Percentiles rank a stretch among this genome's conserved stretches.
Conservation (phyloP, 2,888 invertebrate species). For the Dynastes hyllus region DNA sequence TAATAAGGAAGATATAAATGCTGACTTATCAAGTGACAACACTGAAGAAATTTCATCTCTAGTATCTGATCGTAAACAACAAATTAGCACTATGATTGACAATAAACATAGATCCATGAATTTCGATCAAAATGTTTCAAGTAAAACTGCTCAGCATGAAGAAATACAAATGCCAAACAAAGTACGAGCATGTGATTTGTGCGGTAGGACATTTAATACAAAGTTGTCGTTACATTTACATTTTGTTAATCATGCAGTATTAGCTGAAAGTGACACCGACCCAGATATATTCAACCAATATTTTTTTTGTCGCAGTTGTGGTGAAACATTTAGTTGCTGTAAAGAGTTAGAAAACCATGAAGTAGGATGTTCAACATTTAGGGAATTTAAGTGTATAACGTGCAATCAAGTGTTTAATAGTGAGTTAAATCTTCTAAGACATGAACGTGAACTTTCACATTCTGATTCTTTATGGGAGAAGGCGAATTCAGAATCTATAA, state of each 20-base stretch:
- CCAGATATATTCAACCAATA: constrained; percentile 53
- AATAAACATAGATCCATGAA: not conserved
- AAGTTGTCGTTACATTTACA: constrained; percentile 55
- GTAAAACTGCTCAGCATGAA: not conserved
- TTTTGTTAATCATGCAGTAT: constrained; percentile 58
- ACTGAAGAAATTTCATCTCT: constrained; percentile 33
- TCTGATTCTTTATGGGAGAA: constrained; percentile 54
- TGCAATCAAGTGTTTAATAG: constrained; percentile 56
- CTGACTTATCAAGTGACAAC: not conserved
- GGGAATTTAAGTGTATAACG: constrained; percentile 52
- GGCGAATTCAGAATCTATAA: constrained; percentile 43
- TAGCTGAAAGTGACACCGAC: constrained; percentile 51
- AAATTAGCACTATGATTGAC: constrained; percentile 4
- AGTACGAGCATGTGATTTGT: constrained; percentile 54
- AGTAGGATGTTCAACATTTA: constrained; percentile 43
- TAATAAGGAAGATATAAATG: constrained; percentile 8
- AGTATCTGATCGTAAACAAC: constrained; percentile 46
- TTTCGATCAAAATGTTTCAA: constrained; percentile 1
- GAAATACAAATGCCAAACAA: not conserved
- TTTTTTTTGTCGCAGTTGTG: constrained; percentile 59
- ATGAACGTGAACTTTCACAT: constrained; percentile 46
- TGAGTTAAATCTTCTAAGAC: constrained; percentile 54
- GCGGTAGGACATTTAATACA: constrained; percentile 54
- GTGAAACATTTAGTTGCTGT: constrained; percentile 59
- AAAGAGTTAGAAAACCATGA: constrained; percentile 57